Base-by-base conservation (phyloP, 1,140 invertebrate species). In the Meloidogyne hapla region DNA sequence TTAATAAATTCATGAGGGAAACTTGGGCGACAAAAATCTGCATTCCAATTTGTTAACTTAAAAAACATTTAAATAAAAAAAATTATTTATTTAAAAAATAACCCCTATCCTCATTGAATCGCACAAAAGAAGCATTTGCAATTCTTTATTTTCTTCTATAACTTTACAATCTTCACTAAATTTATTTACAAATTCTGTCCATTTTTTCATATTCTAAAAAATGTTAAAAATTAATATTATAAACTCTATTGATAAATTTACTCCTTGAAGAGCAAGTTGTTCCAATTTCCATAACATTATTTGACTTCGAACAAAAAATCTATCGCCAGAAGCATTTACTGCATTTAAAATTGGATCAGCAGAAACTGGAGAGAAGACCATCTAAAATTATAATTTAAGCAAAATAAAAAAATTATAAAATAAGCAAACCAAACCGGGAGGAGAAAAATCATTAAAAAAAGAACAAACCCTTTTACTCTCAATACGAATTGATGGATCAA, bases 271-370 rank as follows among this genome's bases (percentile, higher is more conserved):
- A 63, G 75, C 77, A n/a, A 78, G 38, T 42, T 78, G 77, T 72
- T 78, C 76, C 77, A 78, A 33, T 45, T 78, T 78, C 76, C 77
- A 78, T 23, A 78, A 10, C 56, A 73, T 73, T 10, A 73, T 64
- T 62, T 73, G 70, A 61, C 64, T 73, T 40, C 70, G 64, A 42
- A 73, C 5, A 23, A 56, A 56, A 40, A 61, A 8, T n/a, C 56
- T 10, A 28, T 73, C 70, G 28, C 25, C 56, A 18, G 23, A n/a
- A 1, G 10, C 18, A 40, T 61, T 73, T 12, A 64, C n/a, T 9
- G 38, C 25, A 48, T 65, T 77, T 28, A 79, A 78, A 33, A 78
- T 78, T 28, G 77, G 61, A 23, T 78, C 77, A 23, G 33, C 69
- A 5, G 63, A 66, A 23, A 78, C 66, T 23, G 61, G 67, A 13